A percentile compares a stretch with the other conserved stretches of the same genome.
These are phyloP conservation scores for Lerista edwardsae DNA, from an alignment of 2,797 vertebrate genomes.

Conservation along the genomic window DNA sequence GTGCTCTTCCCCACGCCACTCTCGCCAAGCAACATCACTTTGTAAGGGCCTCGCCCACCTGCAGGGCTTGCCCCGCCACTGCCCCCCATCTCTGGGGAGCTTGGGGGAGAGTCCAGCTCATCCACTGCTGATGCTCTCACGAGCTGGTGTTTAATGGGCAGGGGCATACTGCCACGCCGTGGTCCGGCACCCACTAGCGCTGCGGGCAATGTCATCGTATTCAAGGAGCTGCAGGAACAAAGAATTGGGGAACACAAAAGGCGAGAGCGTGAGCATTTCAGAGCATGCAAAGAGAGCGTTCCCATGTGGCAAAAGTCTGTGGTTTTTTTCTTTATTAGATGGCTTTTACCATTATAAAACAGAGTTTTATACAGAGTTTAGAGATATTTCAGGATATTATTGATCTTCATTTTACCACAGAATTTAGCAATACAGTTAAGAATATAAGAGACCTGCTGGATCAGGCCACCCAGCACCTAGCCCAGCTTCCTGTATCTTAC, in stretches of 20 bases:
- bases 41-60: conserved; percentile 62
- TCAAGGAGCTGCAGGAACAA: conserved; percentile 10
- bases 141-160: conserved; percentile 90
- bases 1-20: conserved; percentile 90
- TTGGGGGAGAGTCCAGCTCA: conserved; percentile 78
- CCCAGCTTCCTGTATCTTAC: no score
- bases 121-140: conserved; percentile 84
- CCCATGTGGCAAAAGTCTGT: background rate
- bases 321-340: background rate
- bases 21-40: conserved; percentile 87
- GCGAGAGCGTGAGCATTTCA: background rate
- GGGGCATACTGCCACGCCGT: conserved; percentile 88
- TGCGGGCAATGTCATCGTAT: conserved; percentile 50
- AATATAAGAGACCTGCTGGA: no score
- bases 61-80: conserved; percentile 50
- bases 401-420: no score
- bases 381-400: background rate
- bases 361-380: background rate
- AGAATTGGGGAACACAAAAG: conserved; percentile 62
- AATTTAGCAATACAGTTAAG: no score
- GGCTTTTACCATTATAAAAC: background rate
- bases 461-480: no score
- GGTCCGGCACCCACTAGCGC: conserved; percentile 71
- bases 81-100: conserved; percentile 73
- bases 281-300: background rate